These are phyloP conservation scores for Lindbergichthys nudifrons DNA, from an alignment of 2,797 vertebrate species.

Conservation along the genomic window DNA sequence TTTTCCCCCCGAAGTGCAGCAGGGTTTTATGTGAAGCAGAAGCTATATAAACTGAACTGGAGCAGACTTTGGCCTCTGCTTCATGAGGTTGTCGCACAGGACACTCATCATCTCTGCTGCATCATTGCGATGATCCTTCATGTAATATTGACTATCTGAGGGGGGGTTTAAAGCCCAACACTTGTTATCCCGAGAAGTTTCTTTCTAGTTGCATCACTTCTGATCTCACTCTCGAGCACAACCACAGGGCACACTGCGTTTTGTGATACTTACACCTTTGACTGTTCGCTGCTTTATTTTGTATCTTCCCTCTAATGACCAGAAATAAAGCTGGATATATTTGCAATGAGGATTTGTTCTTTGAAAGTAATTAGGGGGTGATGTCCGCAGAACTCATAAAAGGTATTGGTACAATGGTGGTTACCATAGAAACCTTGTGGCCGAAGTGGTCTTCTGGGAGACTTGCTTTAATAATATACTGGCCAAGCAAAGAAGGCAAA, in stretches of 20 bases:
- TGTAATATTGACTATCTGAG: conserved; percentile 59
- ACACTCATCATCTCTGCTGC: conserved; percentile 52
- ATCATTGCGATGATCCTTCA: conserved; percentile 55
- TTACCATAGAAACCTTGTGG: conserved; percentile 79
- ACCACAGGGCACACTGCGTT: conserved; percentile 21
- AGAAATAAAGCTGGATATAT: conserved; percentile 59
- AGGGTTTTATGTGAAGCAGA: conserved; percentile 63
- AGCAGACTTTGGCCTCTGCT: conserved; percentile 47
- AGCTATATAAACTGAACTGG: conserved; percentile 59
- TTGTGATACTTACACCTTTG: conserved; percentile 49
- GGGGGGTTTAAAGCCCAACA: conserved; percentile 44
- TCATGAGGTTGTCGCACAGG: conserved; percentile 48
- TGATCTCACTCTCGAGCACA: conserved; percentile 42
- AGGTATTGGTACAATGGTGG: conserved; percentile 71
- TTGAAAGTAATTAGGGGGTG: conserved; percentile 72
- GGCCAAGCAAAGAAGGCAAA: conserved; percentile 74
- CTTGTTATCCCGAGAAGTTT: conserved; percentile 62
- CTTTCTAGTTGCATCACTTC: conserved; percentile 61
- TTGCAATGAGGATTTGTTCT: conserved; percentile 68
- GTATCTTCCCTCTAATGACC: conserved; percentile 46
- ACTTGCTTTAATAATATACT: conserved; percentile 75
- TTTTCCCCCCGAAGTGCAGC: conserved; percentile 53
- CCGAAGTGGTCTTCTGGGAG: conserved; percentile 63
- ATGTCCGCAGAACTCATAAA: conserved; percentile 71
- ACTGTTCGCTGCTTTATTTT: conserved; percentile 23